These are phyloP conservation scores for Mergus octosetaceus DNA, from an alignment of 2,797 vertebrate species.

Conservation along the genomic window DNA sequence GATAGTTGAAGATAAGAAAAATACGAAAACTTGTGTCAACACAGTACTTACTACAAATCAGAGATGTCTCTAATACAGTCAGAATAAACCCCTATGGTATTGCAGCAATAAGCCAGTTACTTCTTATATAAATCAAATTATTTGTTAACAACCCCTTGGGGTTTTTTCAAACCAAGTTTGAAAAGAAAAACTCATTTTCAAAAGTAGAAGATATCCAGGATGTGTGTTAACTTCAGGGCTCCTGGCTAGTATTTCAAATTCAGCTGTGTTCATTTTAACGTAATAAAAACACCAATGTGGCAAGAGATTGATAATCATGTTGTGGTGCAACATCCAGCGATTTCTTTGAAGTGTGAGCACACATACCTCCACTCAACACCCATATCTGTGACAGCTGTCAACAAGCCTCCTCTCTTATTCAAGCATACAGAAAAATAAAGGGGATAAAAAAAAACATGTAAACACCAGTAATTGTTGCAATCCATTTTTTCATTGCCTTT, in stretches of 20 bases:
- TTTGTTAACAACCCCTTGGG: constrained; percentile 4
- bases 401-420: not conserved
- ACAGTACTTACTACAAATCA: not conserved
- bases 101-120: not conserved
- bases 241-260: not conserved
- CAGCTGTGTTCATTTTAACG: not conserved
- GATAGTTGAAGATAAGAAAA: not conserved
- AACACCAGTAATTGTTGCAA: not conserved
- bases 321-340: rapidly evolving
- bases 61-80: not conserved
- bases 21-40: not conserved
- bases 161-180: not conserved
- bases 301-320: not conserved
- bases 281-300: not conserved
- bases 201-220: not conserved
- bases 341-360: not conserved
- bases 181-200: not conserved
- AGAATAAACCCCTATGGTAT: not conserved
- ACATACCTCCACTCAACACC: rapidly evolving
- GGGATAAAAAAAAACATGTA: rapidly evolving
- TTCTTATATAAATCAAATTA: constrained; percentile 3
- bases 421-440: not conserved
- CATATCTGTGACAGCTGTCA: not conserved
- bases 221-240: not conserved
- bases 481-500: not conserved